Conservation (phyloP, 2,888 invertebrate genomes). For the Dicycla oo region DNA sequence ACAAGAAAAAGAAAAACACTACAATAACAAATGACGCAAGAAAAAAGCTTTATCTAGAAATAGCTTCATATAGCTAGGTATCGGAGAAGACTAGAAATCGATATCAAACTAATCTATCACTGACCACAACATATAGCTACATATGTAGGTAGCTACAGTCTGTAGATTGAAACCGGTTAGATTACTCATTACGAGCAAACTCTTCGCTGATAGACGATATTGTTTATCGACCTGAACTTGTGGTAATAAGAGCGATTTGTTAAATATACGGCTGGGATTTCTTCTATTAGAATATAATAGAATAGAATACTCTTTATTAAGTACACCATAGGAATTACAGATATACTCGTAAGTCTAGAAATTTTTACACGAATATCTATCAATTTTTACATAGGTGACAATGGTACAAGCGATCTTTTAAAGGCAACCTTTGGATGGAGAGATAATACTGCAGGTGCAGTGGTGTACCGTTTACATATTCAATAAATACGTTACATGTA, state of each 20-base stretch:
- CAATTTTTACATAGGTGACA: no score
- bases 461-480: no score
- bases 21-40: no score
- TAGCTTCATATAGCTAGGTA: neutral
- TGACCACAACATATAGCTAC: neutral
- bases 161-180: slow-evolving; percentile 34
- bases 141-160: neutral
- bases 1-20: neutral
- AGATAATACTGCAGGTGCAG: no score
- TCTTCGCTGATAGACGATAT: slow-evolving; percentile 38
- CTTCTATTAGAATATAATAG: neutral
- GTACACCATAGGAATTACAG: no score
- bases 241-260: slow-evolving; percentile 44
- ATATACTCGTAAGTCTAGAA: no score
- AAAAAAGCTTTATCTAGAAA: neutral
- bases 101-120: slow-evolving; percentile 16
- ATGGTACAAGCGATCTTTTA: no score
- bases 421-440: no score
- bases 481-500: no score
- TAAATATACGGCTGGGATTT: neutral
- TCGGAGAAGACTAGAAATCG: slow-evolving; percentile 17
- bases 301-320: no score
- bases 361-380: no score
- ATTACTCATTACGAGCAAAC: slow-evolving; percentile 24
- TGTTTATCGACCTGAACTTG: slow-evolving; percentile 46